Evolutionary conservation across 2,888 invertebrate species (phyloP).

Genomic region (Aleiodes leptofemur): DNA sequence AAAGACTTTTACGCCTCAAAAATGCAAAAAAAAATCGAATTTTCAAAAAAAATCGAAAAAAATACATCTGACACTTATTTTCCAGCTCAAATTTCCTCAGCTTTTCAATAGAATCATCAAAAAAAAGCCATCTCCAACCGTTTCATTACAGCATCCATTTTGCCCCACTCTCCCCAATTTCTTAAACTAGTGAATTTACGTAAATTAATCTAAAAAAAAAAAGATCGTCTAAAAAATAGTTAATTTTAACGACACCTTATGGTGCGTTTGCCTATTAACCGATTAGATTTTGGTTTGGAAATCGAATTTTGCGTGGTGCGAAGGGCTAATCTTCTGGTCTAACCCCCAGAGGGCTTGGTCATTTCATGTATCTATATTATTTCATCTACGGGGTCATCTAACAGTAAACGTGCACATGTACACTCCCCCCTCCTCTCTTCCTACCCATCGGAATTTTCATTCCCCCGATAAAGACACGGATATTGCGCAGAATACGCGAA

Average conservation of each 20-base stretch:
- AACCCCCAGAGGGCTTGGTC: constrained; percentile 55
- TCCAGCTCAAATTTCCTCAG: no score
- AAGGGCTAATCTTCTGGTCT: constrained; percentile 70
- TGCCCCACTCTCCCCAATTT: no score
- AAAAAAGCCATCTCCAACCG: no score
- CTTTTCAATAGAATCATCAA: no score
- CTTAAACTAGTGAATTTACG: no score
- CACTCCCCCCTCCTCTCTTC: neutral
- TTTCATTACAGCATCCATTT: no score
- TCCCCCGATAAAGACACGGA: constrained; percentile 29
- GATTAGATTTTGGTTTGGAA: constrained; percentile 72
- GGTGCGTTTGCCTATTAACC: constrained; percentile 55
- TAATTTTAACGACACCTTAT: neutral
- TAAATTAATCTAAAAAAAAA: neutral
- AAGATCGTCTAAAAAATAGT: neutral
- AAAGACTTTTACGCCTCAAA: no score
- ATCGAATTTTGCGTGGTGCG: constrained; percentile 71
- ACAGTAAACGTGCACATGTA: constrained; percentile 33
- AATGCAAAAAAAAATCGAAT: no score
- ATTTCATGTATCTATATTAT: constrained; percentile 36
- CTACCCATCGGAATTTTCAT: neutral
- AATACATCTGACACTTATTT: no score
- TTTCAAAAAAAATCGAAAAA: no score
- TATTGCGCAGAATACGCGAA: constrained; percentile 17
- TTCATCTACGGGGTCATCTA: constrained; percentile 12